Evolutionary conservation across 2,113 vertebrate species (phyloP), one percentile per base, ranked within the genome.

Genomic region (Puffinus mauretanicus): DNA sequence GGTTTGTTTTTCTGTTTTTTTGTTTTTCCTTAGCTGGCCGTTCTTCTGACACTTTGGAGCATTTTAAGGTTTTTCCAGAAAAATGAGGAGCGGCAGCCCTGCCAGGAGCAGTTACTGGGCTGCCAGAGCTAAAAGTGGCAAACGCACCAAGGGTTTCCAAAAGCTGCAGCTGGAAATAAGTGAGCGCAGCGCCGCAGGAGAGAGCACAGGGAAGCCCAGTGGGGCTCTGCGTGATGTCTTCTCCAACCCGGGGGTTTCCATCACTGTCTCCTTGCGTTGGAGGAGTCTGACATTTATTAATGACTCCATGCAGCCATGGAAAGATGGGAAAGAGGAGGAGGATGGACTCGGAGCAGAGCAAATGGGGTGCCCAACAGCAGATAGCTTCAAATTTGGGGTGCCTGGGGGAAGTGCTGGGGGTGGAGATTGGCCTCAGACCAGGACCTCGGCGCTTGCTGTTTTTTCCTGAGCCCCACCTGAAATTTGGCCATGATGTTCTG

Each of bases 121-220:
- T 10, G 42, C 82, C 90, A 70, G 83, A 62, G 62, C 94, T 94
- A 95, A 93, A 97, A 95, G 94, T 55, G 91, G 93, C 83, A 76
- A 69, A 94, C 1, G 34, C 81, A 58, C 61, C 17, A 2, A 78
- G 72, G 78, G 62, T 76, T 94, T 96, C 97, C 93, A 96, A 81
- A 77, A 96, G 57, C 81, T 70, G 2, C 96, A 94, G 89, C 93
- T 96, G 97, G 91, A 97, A 97, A 97, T 94, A 89, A 49, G 93
- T 0, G 0, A 78, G 61, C 2, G 0, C 75, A 76, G 90, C 14
- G 2, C 26, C 14, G 8, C 51, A 26, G 61, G 65, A 88, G 26
- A 15, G 61, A 78, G 65, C 61, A 1, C 26, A 16, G 91, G 78
- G 70, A 32, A 82, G 78, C 64, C 3, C 7, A 47, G 46, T 4